These are phyloP conservation scores for Poeciliopsis turrubarensis DNA, from an alignment of 2,113 vertebrate genomes.

Conservation along the genomic window DNA sequence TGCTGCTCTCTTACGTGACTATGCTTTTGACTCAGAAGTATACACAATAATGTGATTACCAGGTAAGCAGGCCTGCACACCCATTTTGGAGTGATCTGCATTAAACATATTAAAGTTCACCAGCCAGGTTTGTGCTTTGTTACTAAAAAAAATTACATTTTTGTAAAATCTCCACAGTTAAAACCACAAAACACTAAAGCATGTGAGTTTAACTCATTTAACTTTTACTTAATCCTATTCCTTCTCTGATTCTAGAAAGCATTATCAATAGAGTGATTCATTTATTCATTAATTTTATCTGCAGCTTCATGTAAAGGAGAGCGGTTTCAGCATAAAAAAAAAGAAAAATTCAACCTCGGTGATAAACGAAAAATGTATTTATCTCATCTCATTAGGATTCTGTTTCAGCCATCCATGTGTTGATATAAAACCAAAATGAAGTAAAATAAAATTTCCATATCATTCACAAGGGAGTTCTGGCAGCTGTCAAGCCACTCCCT, in stretches of 20 bases:
- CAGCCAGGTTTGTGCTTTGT: background rate
- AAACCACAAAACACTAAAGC: background rate
- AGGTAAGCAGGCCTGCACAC: too few relatives aligned
- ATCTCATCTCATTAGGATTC: conserved; percentile 56
- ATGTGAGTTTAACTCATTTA: background rate
- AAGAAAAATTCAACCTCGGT: conserved; percentile 19
- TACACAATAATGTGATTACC: too few relatives aligned
- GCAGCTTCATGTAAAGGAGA: background rate
- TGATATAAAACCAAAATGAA: conserved; percentile 21
- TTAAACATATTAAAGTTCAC: background rate
- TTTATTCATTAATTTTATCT: conserved; percentile 13
- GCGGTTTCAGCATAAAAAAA: background rate
- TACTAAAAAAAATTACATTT: background rate
- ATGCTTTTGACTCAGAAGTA: too few relatives aligned
- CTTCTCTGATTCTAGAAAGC: background rate
- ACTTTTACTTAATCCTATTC: background rate
- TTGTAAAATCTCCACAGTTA: background rate
- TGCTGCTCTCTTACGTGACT: too few relatives aligned
- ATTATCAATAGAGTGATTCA: background rate
- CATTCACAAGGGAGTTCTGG: conserved; percentile 56
- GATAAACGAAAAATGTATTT: conserved; percentile 48
- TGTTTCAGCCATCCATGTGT: conserved; percentile 18
- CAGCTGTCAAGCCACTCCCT: conserved; percentile 58
- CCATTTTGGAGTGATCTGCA: too few relatives aligned
- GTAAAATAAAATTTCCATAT: conserved; percentile 44